Evolutionary conservation across 1,140 invertebrate genomes (phyloP).

Genomic region (Potamilus streckersoni): DNA sequence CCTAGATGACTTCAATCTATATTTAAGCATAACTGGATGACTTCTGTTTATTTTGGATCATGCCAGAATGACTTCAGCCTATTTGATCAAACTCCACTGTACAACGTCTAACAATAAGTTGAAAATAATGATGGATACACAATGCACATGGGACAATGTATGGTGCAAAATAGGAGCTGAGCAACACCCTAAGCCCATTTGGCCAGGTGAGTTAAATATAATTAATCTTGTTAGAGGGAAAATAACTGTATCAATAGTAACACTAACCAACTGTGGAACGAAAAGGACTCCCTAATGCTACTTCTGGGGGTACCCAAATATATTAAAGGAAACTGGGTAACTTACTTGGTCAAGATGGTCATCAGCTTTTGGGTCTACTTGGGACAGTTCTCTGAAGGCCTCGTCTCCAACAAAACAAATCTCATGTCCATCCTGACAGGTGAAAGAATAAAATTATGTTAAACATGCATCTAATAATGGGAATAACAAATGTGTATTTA

Average conservation of each 20-base stretch:
- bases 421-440: slow-evolving; percentile 89
- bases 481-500: no score
- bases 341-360: slow-evolving; percentile 77
- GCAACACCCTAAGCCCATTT: background rate
- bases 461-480: no score
- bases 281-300: slow-evolving; percentile 1
- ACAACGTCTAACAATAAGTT: no score
- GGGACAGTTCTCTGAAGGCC: slow-evolving; percentile 88
- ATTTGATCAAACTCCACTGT: no score
- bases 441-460: no score
- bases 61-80: no score
- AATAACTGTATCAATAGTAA: background rate
- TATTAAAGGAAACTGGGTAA: background rate
- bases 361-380: slow-evolving; percentile 86
- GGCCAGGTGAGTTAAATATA: background rate
- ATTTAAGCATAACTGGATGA: no score
- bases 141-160: background rate
- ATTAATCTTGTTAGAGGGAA: background rate
- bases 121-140: no score
- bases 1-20: no score
- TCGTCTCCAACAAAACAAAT: slow-evolving; percentile 99
- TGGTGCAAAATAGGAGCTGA: background rate
- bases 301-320: slow-evolving; percentile 1
- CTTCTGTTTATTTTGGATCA: no score
- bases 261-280: background rate